phyloP scores from a whole-genome alignment of 1,140 invertebrate species.

The Apis laboriosa region DNA sequence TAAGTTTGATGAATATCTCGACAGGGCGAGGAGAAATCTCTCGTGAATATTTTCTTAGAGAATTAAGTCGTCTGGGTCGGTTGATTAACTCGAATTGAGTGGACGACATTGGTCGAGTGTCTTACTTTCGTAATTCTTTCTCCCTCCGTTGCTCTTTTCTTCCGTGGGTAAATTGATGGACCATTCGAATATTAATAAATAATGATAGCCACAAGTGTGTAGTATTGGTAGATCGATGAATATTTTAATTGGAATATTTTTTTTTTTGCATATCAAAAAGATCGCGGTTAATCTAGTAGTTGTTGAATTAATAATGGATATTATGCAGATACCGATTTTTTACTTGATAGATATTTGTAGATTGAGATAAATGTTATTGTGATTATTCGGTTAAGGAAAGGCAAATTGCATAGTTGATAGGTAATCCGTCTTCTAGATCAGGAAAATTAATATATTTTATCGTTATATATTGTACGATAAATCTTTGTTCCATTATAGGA shows the following conservation, averaged over 20 bases:
- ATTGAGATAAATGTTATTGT: not conserved
- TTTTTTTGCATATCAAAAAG: not conserved
- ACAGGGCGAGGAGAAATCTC: not conserved
- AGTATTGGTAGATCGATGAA: not conserved
- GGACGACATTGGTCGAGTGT: conserved; percentile 8
- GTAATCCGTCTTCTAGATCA: not conserved
- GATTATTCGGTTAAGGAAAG: not conserved
- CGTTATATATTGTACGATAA: too few relatives aligned
- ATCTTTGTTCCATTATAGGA: too few relatives aligned
- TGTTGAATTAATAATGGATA: not conserved
- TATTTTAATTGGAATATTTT: not conserved
- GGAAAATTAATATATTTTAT: not conserved
- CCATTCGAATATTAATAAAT: not conserved
- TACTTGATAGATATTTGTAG: not conserved
- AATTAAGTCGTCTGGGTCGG: conserved; percentile 2
- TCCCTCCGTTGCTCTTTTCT: not conserved
- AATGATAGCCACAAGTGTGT: not conserved
- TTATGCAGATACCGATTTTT: not conserved
- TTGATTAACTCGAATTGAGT: conserved; percentile 10
- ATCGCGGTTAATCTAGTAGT: not conserved
- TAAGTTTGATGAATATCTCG: conserved; percentile 27
- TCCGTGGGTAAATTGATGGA: not conserved
- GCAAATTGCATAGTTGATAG: not conserved
- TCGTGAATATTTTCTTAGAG: conserved; percentile 11
- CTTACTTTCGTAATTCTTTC: conserved; percentile 21